Evolutionary conservation across 2,797 vertebrate species (phyloP), one percentile per base, ranked within the genome.

Genomic region (Eptatretus atami): DNA sequence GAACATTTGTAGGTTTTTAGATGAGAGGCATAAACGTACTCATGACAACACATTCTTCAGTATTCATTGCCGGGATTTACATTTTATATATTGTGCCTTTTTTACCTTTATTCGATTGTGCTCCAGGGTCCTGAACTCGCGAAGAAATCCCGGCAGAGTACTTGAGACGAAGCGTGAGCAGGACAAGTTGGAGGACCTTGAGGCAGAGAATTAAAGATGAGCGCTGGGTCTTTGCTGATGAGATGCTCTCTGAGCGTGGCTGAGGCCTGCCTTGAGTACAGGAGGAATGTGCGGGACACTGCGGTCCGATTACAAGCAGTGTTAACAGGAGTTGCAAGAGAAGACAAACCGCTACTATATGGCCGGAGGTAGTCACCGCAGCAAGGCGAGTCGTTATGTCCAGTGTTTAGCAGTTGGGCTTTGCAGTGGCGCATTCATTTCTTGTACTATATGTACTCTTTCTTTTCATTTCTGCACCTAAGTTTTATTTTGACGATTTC

Each of bases 111-210:
- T 57, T 3, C 53, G 64, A 52, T n/a, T 61, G 2, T 24, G 15
- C 52, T 57, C 12, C 63, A 92, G 86, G 64, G 92, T 53, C 86
- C 86, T 0, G 83, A 90, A 70, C 66, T 93, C n/a, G 44, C 77
- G 9, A 88, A 88, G 69, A 78, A 75, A 2, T 94, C 87, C 1
- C 81, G 86, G 1, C 71, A 81, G 79, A 88, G 0, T 92, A 94
- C 66, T 68, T 93, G 44, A 76, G 77, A n/a, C n/a, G 1, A 92
- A 92, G 67, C 76, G 87, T 1, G 84, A 93, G 64, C 72, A 74
- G 1, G 87, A 94, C 70, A 93, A 93, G 66, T 71, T 94, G 67
- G 86, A 93, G 67, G 86, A 93, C 67, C 74, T 93, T 70, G 84
- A 86, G 65, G 83, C 80, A 0, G 86, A 93, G 69, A n/a, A 84